phyloP scores from a whole-genome alignment of 2,797 vertebrate genomes.

The Lerista edwardsae region DNA sequence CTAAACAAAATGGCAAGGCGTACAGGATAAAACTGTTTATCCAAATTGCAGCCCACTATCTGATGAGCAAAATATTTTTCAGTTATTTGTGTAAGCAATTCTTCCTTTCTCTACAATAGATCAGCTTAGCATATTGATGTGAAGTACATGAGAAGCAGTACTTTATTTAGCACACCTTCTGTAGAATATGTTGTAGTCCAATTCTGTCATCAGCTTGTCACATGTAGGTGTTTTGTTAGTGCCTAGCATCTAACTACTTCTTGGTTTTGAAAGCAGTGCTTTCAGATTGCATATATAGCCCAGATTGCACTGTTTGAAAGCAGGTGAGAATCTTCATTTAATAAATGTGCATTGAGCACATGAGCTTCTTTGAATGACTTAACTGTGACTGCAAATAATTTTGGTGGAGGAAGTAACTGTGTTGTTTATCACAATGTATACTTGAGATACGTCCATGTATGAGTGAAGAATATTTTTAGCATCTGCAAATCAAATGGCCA shows the following conservation, averaged over 20 bases:
- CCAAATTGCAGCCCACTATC: not conserved
- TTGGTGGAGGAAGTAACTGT: not conserved
- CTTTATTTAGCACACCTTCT: not conserved
- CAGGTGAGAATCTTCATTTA: not conserved
- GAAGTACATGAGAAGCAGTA: not conserved
- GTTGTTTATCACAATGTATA: not conserved
- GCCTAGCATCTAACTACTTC: not conserved
- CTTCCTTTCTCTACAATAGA: not conserved
- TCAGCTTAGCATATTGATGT: not conserved
- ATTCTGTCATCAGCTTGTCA: not conserved
- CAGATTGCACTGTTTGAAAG: not conserved
- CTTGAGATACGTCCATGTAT: not conserved
- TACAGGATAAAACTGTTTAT: not conserved
- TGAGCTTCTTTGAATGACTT: not conserved
- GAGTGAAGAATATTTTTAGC: not conserved
- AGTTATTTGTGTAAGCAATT: too few species aligned
- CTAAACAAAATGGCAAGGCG: not conserved
- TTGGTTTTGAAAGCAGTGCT: not conserved
- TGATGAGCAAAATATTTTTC: too few species aligned
- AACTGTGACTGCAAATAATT: not conserved
- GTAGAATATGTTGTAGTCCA: not conserved
- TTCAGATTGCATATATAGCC: too few species aligned
- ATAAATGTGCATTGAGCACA: not conserved
- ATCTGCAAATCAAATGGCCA: not conserved
- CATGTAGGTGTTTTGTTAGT: not conserved